Evolutionary conservation across 2,888 invertebrate species (phyloP), one percentile per base, ranked within the genome.

Genomic region (Endomychus coccineus): DNA sequence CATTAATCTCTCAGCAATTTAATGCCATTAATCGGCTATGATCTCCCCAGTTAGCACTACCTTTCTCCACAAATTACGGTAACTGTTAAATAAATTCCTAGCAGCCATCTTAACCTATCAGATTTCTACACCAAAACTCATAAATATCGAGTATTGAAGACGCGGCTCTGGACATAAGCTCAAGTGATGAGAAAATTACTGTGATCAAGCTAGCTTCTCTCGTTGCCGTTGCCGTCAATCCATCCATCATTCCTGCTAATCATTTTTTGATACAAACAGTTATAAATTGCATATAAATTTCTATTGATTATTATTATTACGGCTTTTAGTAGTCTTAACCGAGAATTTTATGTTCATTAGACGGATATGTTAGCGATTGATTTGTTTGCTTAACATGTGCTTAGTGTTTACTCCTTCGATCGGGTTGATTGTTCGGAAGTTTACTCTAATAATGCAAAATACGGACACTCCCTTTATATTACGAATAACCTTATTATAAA

Each of bases 201-300:
- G 64, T 64, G 60, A 64, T 64, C 63, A 62, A 58, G 49, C 47
- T 50, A 46, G 56, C 54, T 58, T 52, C 58, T 59, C 54, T 58
- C 49, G 50, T 57, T 57, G 53, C 54, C 49, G 44, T n/a, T 45
- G 52, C 59, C 62, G 58, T 64, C 64, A 62, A 63, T 64, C 62
- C 61, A 64, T 64, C 62, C 61, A 64, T 64, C 64, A 61, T 56
- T 50, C 49, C 37, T 49, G 51, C 56, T 62, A 62, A 63, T 62
- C 59, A 61, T 60, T 63, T 63, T 63, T 63, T 59, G 62, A 62
- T 62, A 62, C 62, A 62, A 62, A 62, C 61, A 61, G 58, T 58
- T 55, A 59, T 54, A 61, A 62, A 61, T 58, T 62, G 61, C 11
- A 59, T 58, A 61, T 61, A 61, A 61, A 62, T 60, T 52, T 54